A percentile compares a stretch with the other conserved stretches of the same genome.
These are phyloP conservation scores for Contarinia nasturtii DNA, from an alignment of 1,140 invertebrate species.

Conservation along the genomic window DNA sequence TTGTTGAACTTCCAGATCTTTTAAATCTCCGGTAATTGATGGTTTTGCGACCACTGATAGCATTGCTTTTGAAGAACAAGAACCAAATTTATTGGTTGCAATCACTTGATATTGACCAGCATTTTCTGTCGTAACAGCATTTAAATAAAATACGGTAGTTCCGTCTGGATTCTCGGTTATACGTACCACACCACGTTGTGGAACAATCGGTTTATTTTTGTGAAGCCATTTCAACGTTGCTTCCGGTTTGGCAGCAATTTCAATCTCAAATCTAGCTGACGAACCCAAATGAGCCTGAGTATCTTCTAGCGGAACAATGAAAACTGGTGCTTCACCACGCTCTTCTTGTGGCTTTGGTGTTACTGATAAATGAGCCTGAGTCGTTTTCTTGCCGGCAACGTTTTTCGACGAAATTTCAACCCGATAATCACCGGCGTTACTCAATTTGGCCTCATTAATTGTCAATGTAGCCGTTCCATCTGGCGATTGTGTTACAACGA, in stretches of 20 bases:
- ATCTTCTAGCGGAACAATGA: conserved; percentile 60
- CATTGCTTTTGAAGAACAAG: conserved; percentile 10
- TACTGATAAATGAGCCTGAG: conserved; percentile 41
- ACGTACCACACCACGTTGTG: conserved; percentile 41
- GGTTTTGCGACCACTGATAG: too few species aligned
- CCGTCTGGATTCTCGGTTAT: conserved; percentile 32
- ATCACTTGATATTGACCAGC: conserved; percentile 37
- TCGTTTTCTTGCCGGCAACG: conserved; percentile 41
- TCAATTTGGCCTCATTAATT: conserved; percentile 34
- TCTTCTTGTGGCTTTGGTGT: conserved; percentile 40
- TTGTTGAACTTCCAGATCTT: conserved; percentile 41
- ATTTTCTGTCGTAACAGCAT: conserved; percentile 38
- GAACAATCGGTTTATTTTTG: conserved; percentile 25
- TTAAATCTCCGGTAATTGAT: conserved; percentile 10
- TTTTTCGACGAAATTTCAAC: conserved; percentile 52
- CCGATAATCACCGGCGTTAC: conserved; percentile 50
- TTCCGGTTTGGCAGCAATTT: conserved; percentile 43
- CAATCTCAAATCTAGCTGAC: conserved; percentile 50
- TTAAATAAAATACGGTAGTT: conserved; percentile 35
- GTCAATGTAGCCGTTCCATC: conserved; percentile 61
- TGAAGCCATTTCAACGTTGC: conserved; percentile 36
- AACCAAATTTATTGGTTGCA: conserved; percentile 5
- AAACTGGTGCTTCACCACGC: conserved; percentile 16
- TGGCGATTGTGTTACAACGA: conserved; percentile 58
- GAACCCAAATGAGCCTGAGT: conserved; percentile 58